Evolutionary conservation across 2,113 vertebrate species (phyloP).

Genomic region (Oryctolagus cuniculus): mOryCun1.1 NC_091450.1:46179501-46180000

Average conservation of each 20-base stretch:
- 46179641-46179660: not conserved
- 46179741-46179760: not conserved
- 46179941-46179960: not conserved
- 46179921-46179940: not conserved
- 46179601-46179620: not conserved
- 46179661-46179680: not conserved
- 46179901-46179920: not conserved
- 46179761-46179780: not conserved
- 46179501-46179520: not conserved
- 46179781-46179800: not conserved
- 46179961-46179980: not conserved
- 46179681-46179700: not conserved
- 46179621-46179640: not conserved
- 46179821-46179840: not conserved
- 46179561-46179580: not conserved
- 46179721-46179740: not conserved
- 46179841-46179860: not conserved
- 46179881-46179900: not conserved
- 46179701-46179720: not conserved
- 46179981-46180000: not conserved
- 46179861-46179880: accelerated
- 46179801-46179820: not conserved
- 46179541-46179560: not conserved
- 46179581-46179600: no score
- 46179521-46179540: not conserved